Evolutionary conservation across 2,113 vertebrate genomes (phyloP), one percentile per base, ranked within the genome.

Genomic region (Larimichthys polyactis): DNA sequence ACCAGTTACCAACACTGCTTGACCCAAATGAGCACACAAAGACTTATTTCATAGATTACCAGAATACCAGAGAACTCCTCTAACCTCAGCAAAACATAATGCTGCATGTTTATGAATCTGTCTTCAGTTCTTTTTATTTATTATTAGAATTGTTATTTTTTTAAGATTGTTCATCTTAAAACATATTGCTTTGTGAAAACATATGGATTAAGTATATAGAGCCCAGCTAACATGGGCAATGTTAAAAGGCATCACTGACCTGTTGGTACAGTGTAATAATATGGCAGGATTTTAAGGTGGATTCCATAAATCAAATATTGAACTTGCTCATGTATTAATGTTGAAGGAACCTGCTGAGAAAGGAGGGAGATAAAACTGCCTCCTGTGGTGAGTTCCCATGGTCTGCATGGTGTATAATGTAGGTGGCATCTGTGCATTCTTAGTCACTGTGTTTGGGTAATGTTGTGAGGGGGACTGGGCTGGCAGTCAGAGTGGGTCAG

Each of bases 361-460:
- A 52, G 17, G 17, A n/a, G 8, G 20, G 3, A 17, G 36, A 20
- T 27, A 10, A 58, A 75, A 5, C 3, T 11, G 20, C 15, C 17
- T 27, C 59, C 73, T 43, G 17, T 19, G 51, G 79, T 58, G 60
- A 65, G 51, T 64, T 86, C 65, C 57, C 79, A 78, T 75, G 57
- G 58, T 74, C 44, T 48, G 32, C 19, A 44, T 40, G 36, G 36
- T 40, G 36, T 40, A 40, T 40, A 0, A 55, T 68, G 15, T 77
- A 46, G 49, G 55, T 48, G 58, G 29, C 6, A 73, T 58, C 36
- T 63, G 22, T 58, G 27, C 10, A 48, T 73, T 43, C 32, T 52
- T 8, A 12, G 11, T 59, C 51, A 12, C 43, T 64, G 54, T 43
- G 29, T 67, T 0, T 27, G 20, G 22, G 48, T 40, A 17, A 15